Evolutionary conservation across 2,797 vertebrate genomes (phyloP).

Genomic region (Euphonia xanthogaster): DNA sequence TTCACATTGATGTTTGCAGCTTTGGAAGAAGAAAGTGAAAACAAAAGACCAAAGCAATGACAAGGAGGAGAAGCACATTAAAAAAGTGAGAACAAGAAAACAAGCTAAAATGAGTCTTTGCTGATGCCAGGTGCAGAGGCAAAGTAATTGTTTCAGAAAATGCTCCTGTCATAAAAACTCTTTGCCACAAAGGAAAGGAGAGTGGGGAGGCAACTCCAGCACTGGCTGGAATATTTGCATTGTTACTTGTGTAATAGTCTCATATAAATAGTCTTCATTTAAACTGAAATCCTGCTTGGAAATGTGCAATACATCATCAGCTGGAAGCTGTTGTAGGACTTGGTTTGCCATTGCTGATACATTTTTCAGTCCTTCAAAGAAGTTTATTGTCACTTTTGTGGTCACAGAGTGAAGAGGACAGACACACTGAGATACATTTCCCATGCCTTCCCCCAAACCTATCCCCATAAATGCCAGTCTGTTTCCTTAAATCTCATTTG

Average conservation of each 20-base stretch:
- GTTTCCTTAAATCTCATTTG: neutral
- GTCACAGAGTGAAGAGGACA: neutral
- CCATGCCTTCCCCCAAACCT: accelerated
- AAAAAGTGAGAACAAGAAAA: neutral
- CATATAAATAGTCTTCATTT: neutral
- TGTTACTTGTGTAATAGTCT: neutral
- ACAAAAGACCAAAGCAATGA: neutral
- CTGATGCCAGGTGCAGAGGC: neutral
- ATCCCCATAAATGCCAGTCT: neutral
- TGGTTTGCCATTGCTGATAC: neutral
- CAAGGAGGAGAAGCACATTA: neutral
- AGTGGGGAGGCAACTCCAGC: neutral
- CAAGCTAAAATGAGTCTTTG: neutral
- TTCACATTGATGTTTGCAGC: neutral
- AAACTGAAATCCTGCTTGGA: neutral
- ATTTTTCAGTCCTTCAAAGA: neutral
- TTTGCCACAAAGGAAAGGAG: neutral
- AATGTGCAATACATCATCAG: neutral
- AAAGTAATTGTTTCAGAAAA: neutral
- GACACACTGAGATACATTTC: accelerated
- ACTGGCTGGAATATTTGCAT: neutral
- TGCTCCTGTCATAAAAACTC: neutral
- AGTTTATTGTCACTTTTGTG: neutral
- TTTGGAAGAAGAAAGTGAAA: neutral
- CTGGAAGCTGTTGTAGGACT: neutral